Percentiles rank a stretch among this genome's conserved stretches.
Conservation (phyloP, 2,113 vertebrate genomes). For the Anas platyrhynchos region DNA sequence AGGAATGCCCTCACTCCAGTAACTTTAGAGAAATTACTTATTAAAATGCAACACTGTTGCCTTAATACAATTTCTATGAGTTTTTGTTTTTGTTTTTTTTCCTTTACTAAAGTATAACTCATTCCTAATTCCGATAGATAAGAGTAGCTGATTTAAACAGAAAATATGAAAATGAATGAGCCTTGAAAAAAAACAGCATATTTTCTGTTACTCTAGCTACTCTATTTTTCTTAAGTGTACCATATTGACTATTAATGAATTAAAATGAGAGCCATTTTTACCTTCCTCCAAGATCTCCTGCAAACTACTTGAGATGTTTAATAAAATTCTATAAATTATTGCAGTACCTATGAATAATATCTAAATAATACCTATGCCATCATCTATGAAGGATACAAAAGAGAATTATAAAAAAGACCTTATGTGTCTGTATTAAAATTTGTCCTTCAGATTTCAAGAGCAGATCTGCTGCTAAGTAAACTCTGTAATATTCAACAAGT, state of each 20-base stretch:
- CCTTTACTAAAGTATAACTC: neutral
- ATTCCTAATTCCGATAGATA: neutral
- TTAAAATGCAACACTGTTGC: neutral
- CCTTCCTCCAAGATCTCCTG: neutral
- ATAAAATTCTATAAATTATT: neutral
- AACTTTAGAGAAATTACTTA: neutral
- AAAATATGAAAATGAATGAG: neutral
- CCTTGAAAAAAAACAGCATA: neutral
- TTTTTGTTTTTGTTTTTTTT: neutral
- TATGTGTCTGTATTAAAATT: neutral
- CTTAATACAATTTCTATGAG: neutral
- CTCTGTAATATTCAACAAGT: neutral
- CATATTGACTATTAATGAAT: neutral
- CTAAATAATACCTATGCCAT: neutral
- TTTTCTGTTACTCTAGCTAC: neutral
- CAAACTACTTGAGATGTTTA: neutral
- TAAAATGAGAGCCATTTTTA: neutral
- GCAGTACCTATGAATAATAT: neutral
- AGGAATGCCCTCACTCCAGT: neutral
- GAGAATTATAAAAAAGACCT: neutral
- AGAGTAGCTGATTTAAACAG: neutral
- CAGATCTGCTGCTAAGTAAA: neutral
- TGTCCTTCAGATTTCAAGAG: slow-evolving; percentile 32
- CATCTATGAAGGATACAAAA: neutral
- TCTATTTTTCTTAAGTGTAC: neutral